Evolutionary conservation across 2,888 invertebrate genomes (phyloP).

Genomic region (Siphonodentalium dalli): DNA sequence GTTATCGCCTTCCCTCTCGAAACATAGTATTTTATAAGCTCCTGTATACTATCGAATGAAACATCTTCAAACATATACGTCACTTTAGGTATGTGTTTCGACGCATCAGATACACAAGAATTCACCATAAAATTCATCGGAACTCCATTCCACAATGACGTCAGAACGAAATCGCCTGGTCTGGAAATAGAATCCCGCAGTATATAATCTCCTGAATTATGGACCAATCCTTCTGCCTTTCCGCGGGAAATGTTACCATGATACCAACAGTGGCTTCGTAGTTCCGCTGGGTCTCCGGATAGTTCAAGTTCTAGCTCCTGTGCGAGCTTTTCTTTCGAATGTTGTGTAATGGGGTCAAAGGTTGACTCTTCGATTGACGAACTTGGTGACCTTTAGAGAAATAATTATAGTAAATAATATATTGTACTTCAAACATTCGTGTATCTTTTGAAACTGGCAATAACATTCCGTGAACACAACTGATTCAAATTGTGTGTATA

Average conservation of each 20-base stretch:
- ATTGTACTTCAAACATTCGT: too few relatives aligned
- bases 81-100: conserved; percentile 66
- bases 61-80: conserved; percentile 95
- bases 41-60: conserved; percentile 89
- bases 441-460: too few relatives aligned
- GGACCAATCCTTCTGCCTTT: conserved; percentile 82
- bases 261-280: conserved; percentile 55
- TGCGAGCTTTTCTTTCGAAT: too few relatives aligned
- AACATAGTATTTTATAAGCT: conserved; percentile 91
- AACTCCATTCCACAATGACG: conserved; percentile 81
- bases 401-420: too few relatives aligned
- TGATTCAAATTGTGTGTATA: too few relatives aligned
- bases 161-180: conserved; percentile 93
- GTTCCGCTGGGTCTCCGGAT: conserved; percentile 45
- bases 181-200: conserved; percentile 92
- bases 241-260: conserved; percentile 84
- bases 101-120: conserved; percentile 57
- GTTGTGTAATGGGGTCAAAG: neutral
- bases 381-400: too few relatives aligned
- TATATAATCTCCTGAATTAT: conserved; percentile 83
- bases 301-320: conserved; percentile 50
- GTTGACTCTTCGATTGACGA: too few relatives aligned
- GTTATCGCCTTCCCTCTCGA: conserved; percentile 90
- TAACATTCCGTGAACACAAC: too few relatives aligned
- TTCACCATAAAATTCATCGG: conserved; percentile 93